A percentile compares a stretch with the other conserved stretches of the same genome.
Evolutionary conservation across 2,113 vertebrate species (phyloP).

Genomic region (Tiliqua scincoides): DNA sequence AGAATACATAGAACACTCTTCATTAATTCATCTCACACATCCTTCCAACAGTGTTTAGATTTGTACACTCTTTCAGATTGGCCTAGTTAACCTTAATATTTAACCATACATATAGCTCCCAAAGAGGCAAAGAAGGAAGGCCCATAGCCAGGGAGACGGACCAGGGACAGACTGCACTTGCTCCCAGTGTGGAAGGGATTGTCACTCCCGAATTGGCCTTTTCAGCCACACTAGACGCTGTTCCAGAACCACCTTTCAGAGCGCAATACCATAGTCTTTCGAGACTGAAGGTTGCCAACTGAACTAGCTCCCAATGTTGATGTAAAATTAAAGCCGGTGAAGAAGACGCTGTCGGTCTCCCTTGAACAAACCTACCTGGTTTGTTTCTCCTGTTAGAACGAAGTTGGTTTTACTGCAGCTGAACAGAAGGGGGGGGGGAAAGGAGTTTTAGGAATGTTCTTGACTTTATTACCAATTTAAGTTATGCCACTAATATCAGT

Average conservation of each 20-base stretch:
- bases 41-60: slow-evolving; percentile 13
- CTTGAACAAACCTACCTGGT: no score
- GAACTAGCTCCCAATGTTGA: background rate
- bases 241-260: no score
- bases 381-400: background rate
- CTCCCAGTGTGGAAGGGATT: no score
- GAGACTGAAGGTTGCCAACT: no score
- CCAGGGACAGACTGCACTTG: no score
- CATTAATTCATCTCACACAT: slow-evolving; percentile 1
- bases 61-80: slow-evolving; percentile 48
- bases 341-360: background rate
- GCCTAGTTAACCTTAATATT: slow-evolving; percentile 28
- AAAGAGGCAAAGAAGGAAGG: no score
- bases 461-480: background rate
- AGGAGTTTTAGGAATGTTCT: background rate
- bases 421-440: background rate
- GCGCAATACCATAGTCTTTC: no score
- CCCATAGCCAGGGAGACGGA: no score
- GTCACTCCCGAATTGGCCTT: no score
- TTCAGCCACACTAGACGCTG: no score
- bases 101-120: background rate
- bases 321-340: background rate
- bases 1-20: slow-evolving; percentile 13
- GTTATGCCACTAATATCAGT: background rate
- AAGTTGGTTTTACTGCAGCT: background rate